Evolutionary conservation across 2,888 invertebrate species (phyloP), one percentile per base, ranked within the genome.

Genomic region (Drosophila neotestacea): DNA sequence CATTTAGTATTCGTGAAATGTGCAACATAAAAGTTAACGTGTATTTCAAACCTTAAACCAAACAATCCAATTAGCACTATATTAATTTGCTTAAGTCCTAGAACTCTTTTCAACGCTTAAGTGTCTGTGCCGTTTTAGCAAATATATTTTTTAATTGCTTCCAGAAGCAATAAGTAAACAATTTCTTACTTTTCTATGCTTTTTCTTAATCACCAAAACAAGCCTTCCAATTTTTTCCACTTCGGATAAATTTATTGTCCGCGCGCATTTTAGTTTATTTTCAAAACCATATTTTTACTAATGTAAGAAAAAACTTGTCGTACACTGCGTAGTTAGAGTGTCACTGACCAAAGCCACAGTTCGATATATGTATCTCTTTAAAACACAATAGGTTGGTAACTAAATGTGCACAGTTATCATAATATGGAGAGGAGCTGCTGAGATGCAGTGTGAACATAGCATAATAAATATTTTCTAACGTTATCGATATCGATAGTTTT

Each of bases 31-130:
- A 11, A 28, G 4, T 50, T n/a, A 44, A 39, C 7, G 3, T 27
- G 27, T 44, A 38, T 52, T 71, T 64, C 50, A 34, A 59, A 42
- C 32, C n/a, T 46, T 22, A 22, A 60, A 13, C 38, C 44, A 73
- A 66, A 46, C 41, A 59, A 50, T 52, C 36, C 13, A 36, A 27
- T 22, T 47, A 36, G 27, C 7, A 63, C 16, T 9, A 46, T 70
- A 51, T 48, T 54, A 22, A 38, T 38, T 51, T 66, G 60, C 10
- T 2, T 52, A 47, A n/a, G 3, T 46, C 3, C 2, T 41, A 38
- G n/a, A 36, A 27, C 0, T 48, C 9, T 4, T 27, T 47, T 39
- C 6, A 16, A n/a, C 5, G 32, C 38, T 11, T 36, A 30, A 10
- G 28, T 32, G n/a, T 32, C 34, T 16, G 2, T 27, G 39, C n/a